Conservation (phyloP, 2,888 invertebrate species). For the Cephus pulcher region DNA sequence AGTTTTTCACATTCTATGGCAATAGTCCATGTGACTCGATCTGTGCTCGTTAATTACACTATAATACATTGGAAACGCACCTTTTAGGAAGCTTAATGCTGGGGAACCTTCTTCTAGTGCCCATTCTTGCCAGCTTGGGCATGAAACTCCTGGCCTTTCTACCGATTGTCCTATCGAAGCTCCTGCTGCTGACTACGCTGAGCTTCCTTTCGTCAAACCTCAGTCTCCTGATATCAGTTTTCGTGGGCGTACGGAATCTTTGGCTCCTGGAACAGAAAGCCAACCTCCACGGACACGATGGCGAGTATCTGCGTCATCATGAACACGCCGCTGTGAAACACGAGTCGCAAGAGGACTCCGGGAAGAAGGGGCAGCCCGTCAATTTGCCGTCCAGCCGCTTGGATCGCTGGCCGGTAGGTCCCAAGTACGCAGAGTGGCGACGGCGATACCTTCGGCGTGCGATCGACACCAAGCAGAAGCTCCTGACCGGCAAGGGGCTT, state of each 20-base stretch:
- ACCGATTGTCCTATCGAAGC: conserved; percentile 54
- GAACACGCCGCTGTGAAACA: too few relatives aligned
- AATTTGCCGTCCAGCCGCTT: too few relatives aligned
- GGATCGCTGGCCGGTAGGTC: too few relatives aligned
- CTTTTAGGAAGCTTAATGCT: conserved; percentile 42
- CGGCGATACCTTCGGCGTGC: too few relatives aligned
- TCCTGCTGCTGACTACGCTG: conserved; percentile 50
- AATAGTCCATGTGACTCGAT: not conserved
- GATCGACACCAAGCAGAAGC: too few relatives aligned
- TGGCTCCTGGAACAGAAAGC: conserved; percentile 15
- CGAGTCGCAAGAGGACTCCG: too few relatives aligned
- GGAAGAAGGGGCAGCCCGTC: too few relatives aligned
- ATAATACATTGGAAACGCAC: not conserved
- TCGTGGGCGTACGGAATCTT: conserved; percentile 45
- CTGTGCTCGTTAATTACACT: not conserved
- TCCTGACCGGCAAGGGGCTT: too few relatives aligned
- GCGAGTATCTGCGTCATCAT: too few relatives aligned
- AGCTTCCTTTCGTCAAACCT: conserved; percentile 55
- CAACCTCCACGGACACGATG: too few relatives aligned
- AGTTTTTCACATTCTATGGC: not conserved
- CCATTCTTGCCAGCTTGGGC: conserved; percentile 51
- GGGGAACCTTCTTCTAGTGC: conserved; percentile 46
- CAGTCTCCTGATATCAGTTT: conserved; percentile 47
- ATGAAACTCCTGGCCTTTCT: conserved; percentile 53
- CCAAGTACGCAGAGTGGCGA: too few relatives aligned